phyloP scores from a whole-genome alignment of 2,888 invertebrate species.

The Odontomyia ornata region DNA sequence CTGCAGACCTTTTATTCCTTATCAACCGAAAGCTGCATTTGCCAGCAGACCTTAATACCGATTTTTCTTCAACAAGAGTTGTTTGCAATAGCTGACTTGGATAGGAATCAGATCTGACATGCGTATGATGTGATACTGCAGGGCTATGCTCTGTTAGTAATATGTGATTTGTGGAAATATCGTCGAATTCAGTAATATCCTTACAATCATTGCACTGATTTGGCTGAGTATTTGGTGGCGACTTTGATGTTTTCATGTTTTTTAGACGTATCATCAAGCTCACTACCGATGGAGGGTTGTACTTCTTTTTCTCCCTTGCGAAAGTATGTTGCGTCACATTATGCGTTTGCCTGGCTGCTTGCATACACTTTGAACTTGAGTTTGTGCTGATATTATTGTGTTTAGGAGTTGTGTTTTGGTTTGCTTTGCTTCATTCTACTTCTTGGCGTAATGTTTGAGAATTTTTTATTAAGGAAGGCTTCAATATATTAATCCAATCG shows the following conservation, averaged over 20 bases:
- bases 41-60: conserved; percentile 51
- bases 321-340: not conserved
- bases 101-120: conserved; percentile 91
- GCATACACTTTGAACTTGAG: not conserved
- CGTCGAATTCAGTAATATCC: conserved; percentile 85
- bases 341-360: not conserved
- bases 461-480: conserved; percentile 56
- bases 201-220: conserved; percentile 70
- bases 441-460: not conserved
- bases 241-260: conserved; percentile 85
- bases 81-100: conserved; percentile 87
- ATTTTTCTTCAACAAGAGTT: conserved; percentile 68
- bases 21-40: conserved; percentile 59
- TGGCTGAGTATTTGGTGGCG: conserved; percentile 65
- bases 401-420: conserved; percentile 47
- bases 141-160: conserved; percentile 48
- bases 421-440: not conserved
- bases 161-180: conserved; percentile 60
- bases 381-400: conserved; percentile 43
- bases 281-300: conserved; percentile 66
- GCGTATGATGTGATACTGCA: conserved; percentile 70
- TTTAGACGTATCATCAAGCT: conserved; percentile 86
- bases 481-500: conserved; percentile 59
- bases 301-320: conserved; percentile 44
- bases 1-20: conserved; percentile 72